A percentile compares a stretch with the other conserved stretches of the same genome.
Conservation (phyloP, 2,888 invertebrate genomes). For the Drosophila percnosoma region DNA sequence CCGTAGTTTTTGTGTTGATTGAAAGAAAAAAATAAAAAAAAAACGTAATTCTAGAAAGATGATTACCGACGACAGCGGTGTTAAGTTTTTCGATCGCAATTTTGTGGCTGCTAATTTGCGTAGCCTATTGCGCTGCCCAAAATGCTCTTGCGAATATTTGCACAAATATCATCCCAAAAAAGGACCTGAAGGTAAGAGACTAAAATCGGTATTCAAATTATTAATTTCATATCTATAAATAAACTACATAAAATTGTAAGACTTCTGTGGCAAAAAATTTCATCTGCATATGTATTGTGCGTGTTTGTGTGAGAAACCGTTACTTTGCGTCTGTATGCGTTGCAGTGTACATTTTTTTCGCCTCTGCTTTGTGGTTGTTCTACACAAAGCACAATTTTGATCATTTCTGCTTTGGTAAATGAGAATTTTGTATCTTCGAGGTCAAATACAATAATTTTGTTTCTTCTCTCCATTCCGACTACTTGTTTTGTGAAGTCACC, state of each 20-base stretch:
- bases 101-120: slow-evolving; percentile 74
- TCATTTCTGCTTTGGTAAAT: neutral
- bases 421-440: neutral
- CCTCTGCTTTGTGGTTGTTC: neutral
- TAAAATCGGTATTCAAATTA: neutral
- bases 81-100: slow-evolving; percentile 74
- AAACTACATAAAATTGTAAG: neutral
- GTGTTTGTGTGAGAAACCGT: slow-evolving; percentile 23
- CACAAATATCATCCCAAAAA: slow-evolving; percentile 16
- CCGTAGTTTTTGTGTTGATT: neutral
- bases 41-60: slow-evolving; percentile 12
- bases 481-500: neutral
- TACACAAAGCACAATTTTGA: neutral
- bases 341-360: neutral
- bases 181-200: slow-evolving; percentile 32
- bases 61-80: slow-evolving; percentile 32
- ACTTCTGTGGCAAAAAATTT: neutral
- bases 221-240: neutral
- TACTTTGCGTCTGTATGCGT: slow-evolving; percentile 18
- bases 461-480: neutral
- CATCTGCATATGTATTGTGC: neutral
- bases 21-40: neutral
- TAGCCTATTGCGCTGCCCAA: slow-evolving; percentile 70
- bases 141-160: slow-evolving; percentile 71
- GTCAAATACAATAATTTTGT: neutral